phyloP scores from a whole-genome alignment of 2,113 vertebrate species.

The Grallaria varia region DNA sequence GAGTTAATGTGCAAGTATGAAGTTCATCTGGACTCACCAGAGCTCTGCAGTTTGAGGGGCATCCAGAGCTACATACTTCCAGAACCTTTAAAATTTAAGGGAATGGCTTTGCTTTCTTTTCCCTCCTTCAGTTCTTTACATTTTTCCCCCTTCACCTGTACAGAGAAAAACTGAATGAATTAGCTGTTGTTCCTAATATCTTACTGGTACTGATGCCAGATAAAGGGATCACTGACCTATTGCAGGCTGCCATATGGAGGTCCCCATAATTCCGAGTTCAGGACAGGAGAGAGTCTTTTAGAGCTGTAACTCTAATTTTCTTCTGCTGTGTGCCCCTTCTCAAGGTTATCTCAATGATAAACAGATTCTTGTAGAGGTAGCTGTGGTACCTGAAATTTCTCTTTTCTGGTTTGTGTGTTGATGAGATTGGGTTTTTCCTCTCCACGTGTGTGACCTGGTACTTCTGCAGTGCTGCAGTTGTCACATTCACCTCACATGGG shows the following conservation, averaged over 20 bases:
- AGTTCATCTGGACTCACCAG: neutral
- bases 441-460: neutral
- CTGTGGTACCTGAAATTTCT: neutral
- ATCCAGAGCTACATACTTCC: neutral
- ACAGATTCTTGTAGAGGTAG: neutral
- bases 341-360: neutral
- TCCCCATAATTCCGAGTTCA: neutral
- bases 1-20: neutral
- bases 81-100: neutral
- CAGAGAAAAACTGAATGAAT: neutral
- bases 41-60: neutral
- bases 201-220: neutral
- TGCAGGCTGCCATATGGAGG: neutral
- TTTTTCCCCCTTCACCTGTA: neutral
- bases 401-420: neutral
- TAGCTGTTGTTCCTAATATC: neutral
- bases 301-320: neutral
- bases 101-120: neutral
- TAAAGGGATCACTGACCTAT: neutral
- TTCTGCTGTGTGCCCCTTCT: neutral
- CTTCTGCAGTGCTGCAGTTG: neutral
- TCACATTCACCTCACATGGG: neutral
- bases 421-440: neutral
- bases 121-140: neutral
- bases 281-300: neutral